These are phyloP conservation scores for Arctocebus calabarensis DNA, from an alignment of 2,797 vertebrate species.

Conservation along the genomic window DNA sequence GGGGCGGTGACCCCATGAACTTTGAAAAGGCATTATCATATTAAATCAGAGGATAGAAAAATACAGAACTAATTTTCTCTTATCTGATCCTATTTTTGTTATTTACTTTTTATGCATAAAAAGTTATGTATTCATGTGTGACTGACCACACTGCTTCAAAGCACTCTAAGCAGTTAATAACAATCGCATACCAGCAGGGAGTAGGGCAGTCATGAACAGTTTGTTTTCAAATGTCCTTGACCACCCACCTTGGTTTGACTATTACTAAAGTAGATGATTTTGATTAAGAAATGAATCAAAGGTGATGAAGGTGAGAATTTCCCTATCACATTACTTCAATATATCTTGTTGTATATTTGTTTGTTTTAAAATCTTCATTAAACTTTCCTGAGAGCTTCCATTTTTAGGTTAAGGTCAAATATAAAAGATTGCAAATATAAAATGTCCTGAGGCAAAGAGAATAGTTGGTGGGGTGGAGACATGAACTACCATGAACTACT, in stretches of 20 bases:
- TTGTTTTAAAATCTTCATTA: constrained; percentile 15
- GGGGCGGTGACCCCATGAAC: neutral
- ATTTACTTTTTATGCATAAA: constrained; percentile 71
- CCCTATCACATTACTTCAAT: constrained; percentile 41
- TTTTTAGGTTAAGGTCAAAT: constrained; percentile 37
- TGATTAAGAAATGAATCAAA: neutral
- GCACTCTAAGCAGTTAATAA: constrained; percentile 6
- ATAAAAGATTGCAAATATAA: constrained; percentile 10
- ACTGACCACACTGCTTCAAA: constrained; percentile 56
- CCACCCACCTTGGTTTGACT: too few species aligned
- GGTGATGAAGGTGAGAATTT: neutral
- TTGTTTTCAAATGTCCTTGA: too few species aligned
- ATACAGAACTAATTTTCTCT: constrained; percentile 39
- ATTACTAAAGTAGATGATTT: constrained; percentile 33
- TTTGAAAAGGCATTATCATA: constrained; percentile 7
- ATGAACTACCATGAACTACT: neutral
- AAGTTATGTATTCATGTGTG: constrained; percentile 18
- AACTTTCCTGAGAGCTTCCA: constrained; percentile 32
- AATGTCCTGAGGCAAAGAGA: constrained; percentile 47
- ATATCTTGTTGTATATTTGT: neutral
- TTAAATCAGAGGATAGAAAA: constrained; percentile 53
- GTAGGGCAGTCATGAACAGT: too few species aligned
- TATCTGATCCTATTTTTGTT: constrained; percentile 49
- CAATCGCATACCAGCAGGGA: too few species aligned
- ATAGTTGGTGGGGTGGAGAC: neutral